Base-by-base conservation (phyloP, 2,113 vertebrate species). In the Oryzias celebensis region DNA sequence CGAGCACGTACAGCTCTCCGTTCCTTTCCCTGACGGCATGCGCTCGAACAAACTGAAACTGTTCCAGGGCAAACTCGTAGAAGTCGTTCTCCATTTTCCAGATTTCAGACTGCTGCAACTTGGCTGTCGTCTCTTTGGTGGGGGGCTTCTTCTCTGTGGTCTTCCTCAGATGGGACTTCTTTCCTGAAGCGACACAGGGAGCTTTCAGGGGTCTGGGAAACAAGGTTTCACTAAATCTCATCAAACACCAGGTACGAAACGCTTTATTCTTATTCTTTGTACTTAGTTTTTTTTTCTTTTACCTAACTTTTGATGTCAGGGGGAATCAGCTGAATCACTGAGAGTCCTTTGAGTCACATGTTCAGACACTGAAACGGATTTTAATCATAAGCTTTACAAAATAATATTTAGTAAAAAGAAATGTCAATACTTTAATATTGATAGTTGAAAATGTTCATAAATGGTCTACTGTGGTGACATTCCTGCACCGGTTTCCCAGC, bases 81-180 rank as follows among this genome's bases (percentile, higher is more conserved):
- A 99, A 99, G 91, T 98, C 97, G 0, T 98, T 98, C 82, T 99
- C 97, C 56, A 99, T 95, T 87, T 98, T 98, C 97, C 97, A 99
- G 87, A 98, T 93, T 89, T 94, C 91, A 1, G 97, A 99, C 75
- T 96, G 96, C 84, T 98, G 97, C 45, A 98, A 92, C 78, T 95
- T 97, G 72, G 93, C 88, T 70, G 96, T 95, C 28, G 96, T 96
- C 90, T 98, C 96, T 86, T 95, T 96, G 77, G 94, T 94, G 51
- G 94, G 96, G 52, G 95, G 91, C 76, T 98, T 99, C 91, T 98
- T 99, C 91, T 98, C 97, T 0, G 93, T 95, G 64, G 97, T 99
- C 93, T 98, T 98, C 70, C 97, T 91, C 84, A 99, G 93, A 80
- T 98, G 97, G 41, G 97, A 99, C 90, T 96, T 97, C 91, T 96